Evolutionary conservation across 2,888 invertebrate genomes (phyloP), one percentile per base, ranked within the genome.

Genomic region (Idaea aversata): DNA sequence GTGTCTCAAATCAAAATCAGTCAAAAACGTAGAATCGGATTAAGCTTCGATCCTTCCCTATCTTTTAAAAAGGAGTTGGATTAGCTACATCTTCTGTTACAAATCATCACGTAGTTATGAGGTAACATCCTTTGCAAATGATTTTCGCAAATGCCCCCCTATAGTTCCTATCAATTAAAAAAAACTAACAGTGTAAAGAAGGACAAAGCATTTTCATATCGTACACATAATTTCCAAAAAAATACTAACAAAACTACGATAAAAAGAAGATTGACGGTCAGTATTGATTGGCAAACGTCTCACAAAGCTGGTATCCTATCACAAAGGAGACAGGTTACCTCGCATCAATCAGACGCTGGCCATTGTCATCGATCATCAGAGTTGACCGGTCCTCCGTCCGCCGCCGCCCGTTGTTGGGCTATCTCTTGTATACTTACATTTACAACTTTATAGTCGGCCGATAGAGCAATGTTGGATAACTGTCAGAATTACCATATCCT

Each of bases 301-400:
- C 47, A 47, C 47, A 47, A 47, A 47, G 47, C 47, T 47, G 47
- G 47, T 47, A 47, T 47, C 47, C 47, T 47, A 47, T 47, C 47
- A 47, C 47, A 47, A 47, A 13, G 10, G 47, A 47, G 47, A 47
- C 47, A 47, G 47, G 47, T 47, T 47, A 47, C 47, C 36, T 47
- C 47, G 47, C 47, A 47, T 47, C 47, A 47, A 47, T 47, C 47
- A 47, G 47, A 13, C 47, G 47, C 47, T 13, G 47, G 47, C 13
- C 47, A 47, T 47, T 47, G 47, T 47, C 47, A 47, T 47, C 47
- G 7, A 47, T 47, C 47, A 47, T 47, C 47, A 47, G 47, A 47
- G 47, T 13, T 47, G 47, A 47, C 47, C 13, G 13, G 47, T 13
- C 13, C 13, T 13, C 47, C 47, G 47, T 7, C 47, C 47, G 47